Evolutionary conservation across 2,113 vertebrate genomes (phyloP), one percentile per base, ranked within the genome.

Genomic region (Gulo gulo): DNA sequence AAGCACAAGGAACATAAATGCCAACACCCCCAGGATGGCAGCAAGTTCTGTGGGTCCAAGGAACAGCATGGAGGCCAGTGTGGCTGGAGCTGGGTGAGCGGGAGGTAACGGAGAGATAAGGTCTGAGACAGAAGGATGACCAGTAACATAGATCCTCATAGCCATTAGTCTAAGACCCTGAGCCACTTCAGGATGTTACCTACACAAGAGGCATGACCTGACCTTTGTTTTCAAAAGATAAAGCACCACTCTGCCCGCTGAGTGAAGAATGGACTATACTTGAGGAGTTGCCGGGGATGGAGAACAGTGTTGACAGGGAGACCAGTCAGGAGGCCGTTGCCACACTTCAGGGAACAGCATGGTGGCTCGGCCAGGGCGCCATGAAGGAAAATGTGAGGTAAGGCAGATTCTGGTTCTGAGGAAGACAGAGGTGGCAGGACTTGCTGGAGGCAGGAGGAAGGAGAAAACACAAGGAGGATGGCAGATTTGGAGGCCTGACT

Each of bases 321-420:
- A 55, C 16, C 39, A 34, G 36, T 23, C 45, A 36, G 52, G 52
- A 65, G 14, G 36, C 52, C 15, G 2, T 14, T 8, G 14, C 10
- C 59, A 45, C 42, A 59, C 7, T 34, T 84, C 55, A 26, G n/a
- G 84, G 18, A 15, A 52, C 10, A 84, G 42, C 34, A 52, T 23
- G 63, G 50, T 34, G 34, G 57, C 42, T 50, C 2, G 4, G n/a
- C 31, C 39, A 12, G 7, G 5, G 4, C 42, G 0, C 20, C 18
- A 47, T 21, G 21, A 39, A 0, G 12, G 16, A 83, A 24, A 4
- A 3, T 16, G 0, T 1, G 11, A 57, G n/a, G 24, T 7, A 4
- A 52, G 52, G 50, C n/a, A 73, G 5, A 39, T 39, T 47, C 59
- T 20, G 12, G 52, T 63, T 83, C 59, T 57, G 52, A 21, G 69